Conservation (phyloP, 2,888 invertebrate species). For the Onthophagus sagittarius region DNA sequence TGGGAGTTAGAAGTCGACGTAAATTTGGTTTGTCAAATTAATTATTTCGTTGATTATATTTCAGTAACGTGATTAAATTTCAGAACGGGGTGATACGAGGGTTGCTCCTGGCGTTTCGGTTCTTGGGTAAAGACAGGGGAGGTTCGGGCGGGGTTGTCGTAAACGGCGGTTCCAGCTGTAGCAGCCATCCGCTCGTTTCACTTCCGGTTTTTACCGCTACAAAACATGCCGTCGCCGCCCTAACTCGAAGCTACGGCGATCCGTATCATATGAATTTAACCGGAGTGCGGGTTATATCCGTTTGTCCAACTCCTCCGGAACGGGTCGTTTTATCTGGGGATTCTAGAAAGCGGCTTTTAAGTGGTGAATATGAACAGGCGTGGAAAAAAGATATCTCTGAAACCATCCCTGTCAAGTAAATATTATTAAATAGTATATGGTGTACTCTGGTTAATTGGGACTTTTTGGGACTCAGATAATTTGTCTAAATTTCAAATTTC, state of each 20-base stretch:
- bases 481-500: too few relatives aligned
- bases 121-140: slow-evolving; percentile 72
- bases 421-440: slow-evolving; percentile 17
- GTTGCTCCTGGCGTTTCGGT: slow-evolving; percentile 68
- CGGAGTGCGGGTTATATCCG: slow-evolving; percentile 66
- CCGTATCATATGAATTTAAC: slow-evolving; percentile 69
- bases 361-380: slow-evolving; percentile 67
- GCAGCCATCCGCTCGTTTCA: slow-evolving; percentile 65
- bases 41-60: neutral
- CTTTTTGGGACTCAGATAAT: too few relatives aligned
- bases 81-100: slow-evolving; percentile 76
- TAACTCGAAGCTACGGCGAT: slow-evolving; percentile 71
- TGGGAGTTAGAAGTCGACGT: slow-evolving; percentile 54
- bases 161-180: slow-evolving; percentile 71
- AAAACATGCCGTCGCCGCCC: slow-evolving; percentile 70
- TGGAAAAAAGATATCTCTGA: slow-evolving; percentile 68
- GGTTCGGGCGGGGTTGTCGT: slow-evolving; percentile 73
- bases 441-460: too few relatives aligned
- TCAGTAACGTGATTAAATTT: slow-evolving; percentile 27
- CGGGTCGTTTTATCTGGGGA: slow-evolving; percentile 60
- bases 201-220: slow-evolving; percentile 75
- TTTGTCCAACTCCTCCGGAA: slow-evolving; percentile 68
- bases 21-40: slow-evolving; percentile 59
- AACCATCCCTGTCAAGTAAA: slow-evolving; percentile 61
- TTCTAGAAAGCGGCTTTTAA: slow-evolving; percentile 66